Conservation (phyloP, 2,797 vertebrate genomes). For the Manis pentadactyla region DNA sequence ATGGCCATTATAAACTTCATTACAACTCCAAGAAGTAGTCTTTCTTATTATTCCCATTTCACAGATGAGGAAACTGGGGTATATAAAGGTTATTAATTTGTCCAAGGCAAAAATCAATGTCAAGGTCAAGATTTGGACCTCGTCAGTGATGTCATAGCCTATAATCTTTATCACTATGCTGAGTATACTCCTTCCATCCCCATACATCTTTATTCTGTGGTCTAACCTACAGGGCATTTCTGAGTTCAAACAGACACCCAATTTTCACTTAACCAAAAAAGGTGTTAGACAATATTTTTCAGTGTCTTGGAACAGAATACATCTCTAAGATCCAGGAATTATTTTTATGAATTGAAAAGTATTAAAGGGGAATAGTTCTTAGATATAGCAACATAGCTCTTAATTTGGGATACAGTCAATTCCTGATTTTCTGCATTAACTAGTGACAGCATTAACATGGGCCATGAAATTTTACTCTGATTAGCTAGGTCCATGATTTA, state of each 20-base stretch:
- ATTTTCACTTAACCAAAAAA: background rate
- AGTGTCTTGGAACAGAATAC: background rate
- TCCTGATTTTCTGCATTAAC: background rate
- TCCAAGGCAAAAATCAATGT: background rate
- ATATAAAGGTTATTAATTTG: background rate
- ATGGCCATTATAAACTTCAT: background rate
- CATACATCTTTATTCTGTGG: background rate
- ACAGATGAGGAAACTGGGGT: slow-evolving; percentile 1
- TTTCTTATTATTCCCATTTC: background rate
- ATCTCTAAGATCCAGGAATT: slow-evolving; percentile 2
- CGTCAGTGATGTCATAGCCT: background rate
- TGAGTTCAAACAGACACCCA: background rate
- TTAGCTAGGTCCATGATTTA: background rate
- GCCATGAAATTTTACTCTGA: background rate
- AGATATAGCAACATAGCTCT: background rate
- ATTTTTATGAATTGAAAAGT: slow-evolving; percentile 27
- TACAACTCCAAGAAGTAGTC: background rate
- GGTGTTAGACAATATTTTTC: background rate
- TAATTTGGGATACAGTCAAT: background rate
- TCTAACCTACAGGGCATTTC: background rate
- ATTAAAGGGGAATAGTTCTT: slow-evolving; percentile 27
- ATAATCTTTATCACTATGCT: background rate
- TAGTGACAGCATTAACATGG: background rate
- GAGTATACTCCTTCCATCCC: background rate
- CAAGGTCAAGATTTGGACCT: background rate